A percentile compares a stretch with the other conserved stretches of the same genome.
Conservation (phyloP, 2,113 vertebrate genomes). For the Uria lomvia region DNA sequence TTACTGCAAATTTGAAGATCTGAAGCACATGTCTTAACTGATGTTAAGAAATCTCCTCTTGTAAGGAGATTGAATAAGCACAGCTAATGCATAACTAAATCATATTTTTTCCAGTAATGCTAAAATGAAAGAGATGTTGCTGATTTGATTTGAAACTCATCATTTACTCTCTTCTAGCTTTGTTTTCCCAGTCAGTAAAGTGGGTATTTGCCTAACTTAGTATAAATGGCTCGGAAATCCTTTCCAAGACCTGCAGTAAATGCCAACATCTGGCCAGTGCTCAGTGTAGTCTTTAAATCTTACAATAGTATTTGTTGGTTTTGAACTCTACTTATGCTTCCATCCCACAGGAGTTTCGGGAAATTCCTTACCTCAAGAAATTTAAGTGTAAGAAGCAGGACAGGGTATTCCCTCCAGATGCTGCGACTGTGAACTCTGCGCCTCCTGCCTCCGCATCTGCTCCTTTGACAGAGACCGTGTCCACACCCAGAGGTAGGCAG, state of each 20-base stretch:
- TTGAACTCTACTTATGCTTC: neutral
- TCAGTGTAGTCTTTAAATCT: neutral
- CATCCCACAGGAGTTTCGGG: conserved; percentile 84
- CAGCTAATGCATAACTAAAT: neutral
- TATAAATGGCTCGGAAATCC: rapidly evolving
- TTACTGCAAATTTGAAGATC: neutral
- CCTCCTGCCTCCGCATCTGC: conserved; percentile 38
- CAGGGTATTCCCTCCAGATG: conserved; percentile 81
- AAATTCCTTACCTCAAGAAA: conserved; percentile 92
- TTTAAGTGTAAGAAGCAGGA: conserved; percentile 92
- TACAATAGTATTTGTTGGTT: neutral
- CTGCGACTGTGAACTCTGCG: neutral
- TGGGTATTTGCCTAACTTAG: neutral
- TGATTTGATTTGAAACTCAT: neutral
- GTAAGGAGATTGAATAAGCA: neutral
- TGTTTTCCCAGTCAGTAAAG: neutral
- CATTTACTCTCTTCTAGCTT: neutral
- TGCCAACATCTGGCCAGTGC: neutral
- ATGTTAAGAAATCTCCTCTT: neutral
- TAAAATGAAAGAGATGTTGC: neutral
- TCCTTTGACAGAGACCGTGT: conserved; percentile 5
- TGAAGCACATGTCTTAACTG: neutral
- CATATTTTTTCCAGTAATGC: neutral
- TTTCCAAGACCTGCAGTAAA: neutral
- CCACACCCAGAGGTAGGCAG: conserved; percentile 73